A percentile compares a stretch with the other conserved stretches of the same genome.
phyloP scores from a whole-genome alignment of 2,113 vertebrate species.

The Platysternon megacephalum region DNA sequence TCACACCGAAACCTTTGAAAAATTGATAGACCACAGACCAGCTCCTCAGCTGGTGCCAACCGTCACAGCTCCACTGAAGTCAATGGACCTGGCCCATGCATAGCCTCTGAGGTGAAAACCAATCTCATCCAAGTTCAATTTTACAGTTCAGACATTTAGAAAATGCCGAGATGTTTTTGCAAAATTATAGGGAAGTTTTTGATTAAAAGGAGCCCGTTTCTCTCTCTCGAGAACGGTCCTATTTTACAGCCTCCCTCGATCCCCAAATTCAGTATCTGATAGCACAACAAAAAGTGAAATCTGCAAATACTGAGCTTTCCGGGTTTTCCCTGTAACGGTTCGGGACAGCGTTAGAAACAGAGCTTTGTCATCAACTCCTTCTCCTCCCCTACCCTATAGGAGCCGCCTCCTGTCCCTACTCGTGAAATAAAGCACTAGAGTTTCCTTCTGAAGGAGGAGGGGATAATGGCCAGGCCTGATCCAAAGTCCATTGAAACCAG shows the following conservation, averaged over 20 bases:
- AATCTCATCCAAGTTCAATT: not conserved
- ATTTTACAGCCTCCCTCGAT: constrained; percentile 13
- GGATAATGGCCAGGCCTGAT: not conserved
- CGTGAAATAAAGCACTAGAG: not conserved
- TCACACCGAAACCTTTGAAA: not conserved
- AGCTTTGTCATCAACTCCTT: not conserved
- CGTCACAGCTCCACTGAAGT: not conserved
- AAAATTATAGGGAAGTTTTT: not conserved
- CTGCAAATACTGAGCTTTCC: not conserved
- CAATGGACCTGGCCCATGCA: not conserved
- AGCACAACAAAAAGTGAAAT: constrained; percentile 19
- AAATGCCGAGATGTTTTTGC: not conserved
- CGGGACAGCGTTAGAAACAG: not conserved
- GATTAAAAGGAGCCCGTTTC: not conserved
- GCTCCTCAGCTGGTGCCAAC: not conserved
- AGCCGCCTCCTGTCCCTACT: not conserved
- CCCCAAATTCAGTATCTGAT: constrained; percentile 2
- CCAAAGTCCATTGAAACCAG: rapidly evolving
- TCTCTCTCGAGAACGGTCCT: constrained; percentile 29
- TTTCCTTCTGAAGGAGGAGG: not conserved
- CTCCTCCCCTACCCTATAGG: not conserved
- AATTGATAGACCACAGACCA: not conserved
- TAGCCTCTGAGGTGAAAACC: not conserved
- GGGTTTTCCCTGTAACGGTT: not conserved
- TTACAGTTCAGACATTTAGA: constrained; percentile 24